phyloP scores from a whole-genome alignment of 2,113 vertebrate genomes.

The Ciconia boyciana region DNA sequence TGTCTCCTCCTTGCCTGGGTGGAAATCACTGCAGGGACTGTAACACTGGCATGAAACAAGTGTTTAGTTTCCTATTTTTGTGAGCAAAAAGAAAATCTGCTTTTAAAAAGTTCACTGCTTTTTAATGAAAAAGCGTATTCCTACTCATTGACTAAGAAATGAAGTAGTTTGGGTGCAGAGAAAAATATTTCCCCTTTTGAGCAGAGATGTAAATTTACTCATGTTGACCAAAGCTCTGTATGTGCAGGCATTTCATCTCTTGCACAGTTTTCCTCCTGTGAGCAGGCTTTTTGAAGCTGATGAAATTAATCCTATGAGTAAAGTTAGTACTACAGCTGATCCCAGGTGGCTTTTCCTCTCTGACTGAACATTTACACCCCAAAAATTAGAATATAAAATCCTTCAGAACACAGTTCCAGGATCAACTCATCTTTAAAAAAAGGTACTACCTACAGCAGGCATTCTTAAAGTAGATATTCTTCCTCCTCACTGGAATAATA shows the following conservation, averaged over 20 bases:
- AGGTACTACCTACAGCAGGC: not conserved
- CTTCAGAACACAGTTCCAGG: not conserved
- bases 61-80: not conserved
- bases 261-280: not conserved
- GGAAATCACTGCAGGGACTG: not conserved
- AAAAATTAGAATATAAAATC: not conserved
- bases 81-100: not conserved
- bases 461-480: not conserved
- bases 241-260: not conserved
- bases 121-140: not conserved
- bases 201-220: not conserved
- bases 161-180: not conserved
- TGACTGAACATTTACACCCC: not conserved
- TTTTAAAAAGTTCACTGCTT: not conserved
- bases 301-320: not conserved
- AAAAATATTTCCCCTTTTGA: not conserved
- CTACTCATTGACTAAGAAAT: not conserved
- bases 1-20: not conserved
- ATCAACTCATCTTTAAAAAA: not conserved
- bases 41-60: not conserved
- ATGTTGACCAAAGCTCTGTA: not conserved
- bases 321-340: not conserved
- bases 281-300: not conserved
- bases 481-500: not conserved
- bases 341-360: not conserved